Evolutionary conservation across 2,797 vertebrate species (phyloP), one percentile per base, ranked within the genome.

Genomic region (Percopsis omiscomaycus): DNA sequence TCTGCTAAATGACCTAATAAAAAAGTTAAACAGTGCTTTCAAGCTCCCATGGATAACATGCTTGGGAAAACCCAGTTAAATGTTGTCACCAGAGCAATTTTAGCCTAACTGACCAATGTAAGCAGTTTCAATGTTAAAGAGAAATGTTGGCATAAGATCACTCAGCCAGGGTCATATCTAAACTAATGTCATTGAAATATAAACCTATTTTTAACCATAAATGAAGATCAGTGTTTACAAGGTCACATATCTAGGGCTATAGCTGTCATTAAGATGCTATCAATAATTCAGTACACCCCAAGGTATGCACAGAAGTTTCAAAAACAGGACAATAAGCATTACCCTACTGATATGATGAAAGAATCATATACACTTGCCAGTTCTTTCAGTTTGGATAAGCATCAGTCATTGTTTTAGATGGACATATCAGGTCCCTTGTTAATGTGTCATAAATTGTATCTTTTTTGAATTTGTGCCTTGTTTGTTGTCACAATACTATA

Each of bases 171-270:
- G 83, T 85, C 71, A 88, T 84, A 83, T 82, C 79, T 82, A 83
- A 77, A 82, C 22, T 13, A 75, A 78, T 65, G 47, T 51, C 29
- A 66, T 77, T 73, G 74, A 64, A 80, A 83, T 74, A 75, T 64
- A 71, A 75, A 59, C 48, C 75, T 58, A 66, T 64, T 49, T 75
- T 82, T 81, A 78, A 89, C 84, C 82, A 82, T 88, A 78, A 84
- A 78, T 85, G 74, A 80, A 75, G 73, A 90, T 92, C 89, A 86
- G 91, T 92, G 84, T 81, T 88, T 89, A 88, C 89, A 89, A 91
- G 91, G 89, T 92, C 89, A 86, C 73, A 84, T 89, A 88, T 89
- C 83, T 85, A 58, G 80, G 82, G 80, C 83, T 87, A 71, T 73
- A 73, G 89, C 91, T 88, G 91, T 92, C 89, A 90, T 91, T 91